Evolutionary conservation across 2,797 vertebrate genomes (phyloP).

Genomic region (Eupleurogrammus muticus): DNA sequence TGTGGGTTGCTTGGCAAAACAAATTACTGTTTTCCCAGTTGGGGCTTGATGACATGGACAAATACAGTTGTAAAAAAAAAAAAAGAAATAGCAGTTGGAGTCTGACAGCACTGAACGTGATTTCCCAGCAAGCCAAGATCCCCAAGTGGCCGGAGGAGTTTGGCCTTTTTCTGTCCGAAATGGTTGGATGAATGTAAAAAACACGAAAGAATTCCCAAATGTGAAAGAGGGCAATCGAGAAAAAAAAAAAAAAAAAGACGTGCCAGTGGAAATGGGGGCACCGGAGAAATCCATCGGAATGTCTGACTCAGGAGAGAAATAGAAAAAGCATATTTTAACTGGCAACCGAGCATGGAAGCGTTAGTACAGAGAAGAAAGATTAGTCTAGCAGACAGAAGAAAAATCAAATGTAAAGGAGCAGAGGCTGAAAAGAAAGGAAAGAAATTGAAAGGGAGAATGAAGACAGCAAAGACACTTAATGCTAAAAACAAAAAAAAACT

Average conservation of each 20-base stretch:
- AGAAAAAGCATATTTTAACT: conserved; percentile 67
- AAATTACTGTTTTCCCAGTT: conserved; percentile 63
- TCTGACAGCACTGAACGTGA: conserved; percentile 29
- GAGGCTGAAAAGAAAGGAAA: no score
- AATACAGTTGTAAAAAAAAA: conserved; percentile 39
- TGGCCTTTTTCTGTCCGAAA: neutral
- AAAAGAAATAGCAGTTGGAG: neutral
- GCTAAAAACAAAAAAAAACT: conserved; percentile 29
- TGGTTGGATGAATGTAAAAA: no score
- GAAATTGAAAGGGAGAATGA: conserved; percentile 15
- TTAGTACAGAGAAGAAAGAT: conserved; percentile 23
- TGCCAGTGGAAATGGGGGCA: conserved; percentile 50
- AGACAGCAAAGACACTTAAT: neutral
- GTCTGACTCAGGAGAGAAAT: conserved; percentile 63
- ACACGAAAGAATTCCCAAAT: no score
- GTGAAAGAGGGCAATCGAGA: no score
- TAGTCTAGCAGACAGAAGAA: conserved; percentile 10
- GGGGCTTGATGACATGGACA: conserved; percentile 34
- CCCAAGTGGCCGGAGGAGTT: neutral
- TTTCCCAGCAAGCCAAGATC: conserved; percentile 29
- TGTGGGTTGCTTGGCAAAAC: conserved; percentile 47
- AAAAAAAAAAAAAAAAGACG: conserved; percentile 41
- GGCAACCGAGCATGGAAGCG: conserved; percentile 41
- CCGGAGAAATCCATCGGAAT: conserved; percentile 54
- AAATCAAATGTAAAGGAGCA: conserved; percentile 6